phyloP scores from a whole-genome alignment of 2,113 vertebrate genomes.

The Halcyon malimbica region DNA sequence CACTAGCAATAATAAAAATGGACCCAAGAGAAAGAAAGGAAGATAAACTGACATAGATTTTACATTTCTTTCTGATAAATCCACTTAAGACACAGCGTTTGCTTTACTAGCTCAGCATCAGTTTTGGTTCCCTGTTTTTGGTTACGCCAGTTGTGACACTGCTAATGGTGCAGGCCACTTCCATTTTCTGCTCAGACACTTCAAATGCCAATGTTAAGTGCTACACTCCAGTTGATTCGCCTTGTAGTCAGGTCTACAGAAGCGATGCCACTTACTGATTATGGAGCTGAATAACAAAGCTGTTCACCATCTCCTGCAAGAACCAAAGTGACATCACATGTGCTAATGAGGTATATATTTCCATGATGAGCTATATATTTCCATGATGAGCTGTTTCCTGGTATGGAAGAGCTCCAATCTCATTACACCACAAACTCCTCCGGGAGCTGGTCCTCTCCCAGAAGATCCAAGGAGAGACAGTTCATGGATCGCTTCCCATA shows the following conservation, averaged over 20 bases:
- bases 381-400: background rate
- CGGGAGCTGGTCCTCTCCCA: conserved; percentile 78
- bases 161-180: background rate
- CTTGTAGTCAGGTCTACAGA: conserved; percentile 17
- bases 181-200: background rate
- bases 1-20: background rate
- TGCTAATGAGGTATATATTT: conserved; percentile 65
- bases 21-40: background rate
- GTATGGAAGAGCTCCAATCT: conserved; percentile 4
- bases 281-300: background rate
- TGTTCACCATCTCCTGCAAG: background rate
- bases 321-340: conserved; percentile 7
- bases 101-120: background rate
- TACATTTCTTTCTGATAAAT: background rate
- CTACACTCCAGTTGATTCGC: conserved; percentile 1
- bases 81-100: background rate
- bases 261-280: background rate
- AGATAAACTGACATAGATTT: background rate
- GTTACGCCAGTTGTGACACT: background rate
- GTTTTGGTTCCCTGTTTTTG: background rate
- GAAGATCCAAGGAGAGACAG: conserved; percentile 81
- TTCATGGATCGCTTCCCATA: conserved; percentile 80
- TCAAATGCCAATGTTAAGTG: background rate
- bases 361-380: conserved; percentile 41
- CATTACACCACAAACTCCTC: conserved; percentile 84